A percentile compares a stretch with the other conserved stretches of the same genome.
phyloP scores from a whole-genome alignment of 2,113 vertebrate species.

The Tonatia bakeri region DNA sequence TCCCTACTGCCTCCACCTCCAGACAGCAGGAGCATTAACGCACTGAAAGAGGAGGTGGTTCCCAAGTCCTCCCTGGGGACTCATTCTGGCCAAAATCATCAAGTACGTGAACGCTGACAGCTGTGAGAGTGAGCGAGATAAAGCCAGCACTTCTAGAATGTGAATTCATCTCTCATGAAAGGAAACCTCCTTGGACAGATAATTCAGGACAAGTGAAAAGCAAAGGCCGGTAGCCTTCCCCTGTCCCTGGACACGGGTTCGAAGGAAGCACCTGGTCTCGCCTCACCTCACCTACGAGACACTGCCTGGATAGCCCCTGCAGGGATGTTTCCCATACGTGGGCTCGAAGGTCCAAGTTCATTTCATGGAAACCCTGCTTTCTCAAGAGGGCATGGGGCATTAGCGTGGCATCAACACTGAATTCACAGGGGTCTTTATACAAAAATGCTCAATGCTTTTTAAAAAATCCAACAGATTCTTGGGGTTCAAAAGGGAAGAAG shows the following conservation, averaged over 20 bases:
- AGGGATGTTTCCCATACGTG: not conserved
- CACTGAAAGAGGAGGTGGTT: not conserved
- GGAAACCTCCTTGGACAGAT: not conserved
- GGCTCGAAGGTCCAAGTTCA: not conserved
- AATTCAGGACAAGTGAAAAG: not conserved
- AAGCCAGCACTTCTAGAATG: not conserved
- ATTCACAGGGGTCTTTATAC: not conserved
- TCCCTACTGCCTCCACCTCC: not conserved
- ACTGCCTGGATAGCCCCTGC: not conserved
- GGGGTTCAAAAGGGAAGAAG: not conserved
- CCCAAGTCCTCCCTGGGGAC: not conserved
- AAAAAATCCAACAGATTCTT: not conserved
- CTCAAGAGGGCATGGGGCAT: not conserved
- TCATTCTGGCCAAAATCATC: not conserved
- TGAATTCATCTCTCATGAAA: not conserved
- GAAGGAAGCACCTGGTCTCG: not conserved
- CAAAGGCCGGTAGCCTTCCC: not conserved
- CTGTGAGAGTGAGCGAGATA: too few species aligned
- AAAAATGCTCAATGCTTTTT: not conserved
- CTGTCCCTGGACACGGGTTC: not conserved
- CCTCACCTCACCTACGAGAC: not conserved
- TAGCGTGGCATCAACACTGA: not conserved
- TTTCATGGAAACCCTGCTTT: not conserved
- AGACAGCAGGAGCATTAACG: too few species aligned
- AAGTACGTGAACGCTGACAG: too few species aligned